Base-by-base conservation (phyloP, 2,888 invertebrate genomes). In the Lochmaea capreae region DNA sequence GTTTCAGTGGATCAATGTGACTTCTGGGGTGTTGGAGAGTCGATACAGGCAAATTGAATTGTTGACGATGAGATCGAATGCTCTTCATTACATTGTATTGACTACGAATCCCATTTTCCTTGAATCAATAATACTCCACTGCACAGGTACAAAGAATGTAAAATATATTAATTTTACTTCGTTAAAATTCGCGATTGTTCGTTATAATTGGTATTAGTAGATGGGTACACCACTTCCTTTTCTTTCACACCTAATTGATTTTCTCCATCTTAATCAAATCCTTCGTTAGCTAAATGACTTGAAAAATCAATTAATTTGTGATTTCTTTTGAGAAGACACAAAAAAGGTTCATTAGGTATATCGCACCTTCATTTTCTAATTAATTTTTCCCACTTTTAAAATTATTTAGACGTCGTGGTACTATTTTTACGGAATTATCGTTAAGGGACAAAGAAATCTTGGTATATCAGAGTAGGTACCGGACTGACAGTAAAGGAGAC, bases 1-100 rank as follows among this genome's bases (percentile, higher is more conserved):
- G 54, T 67, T 72, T 67, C 63, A 58, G 22, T 33, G 43, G 67
- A 58, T 67, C 67, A 67, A 67, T 67, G 67, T 43, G 14, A 59
- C 59, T 67, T 67, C 67, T 46, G 67, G 43, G 22, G 67, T 67
- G 43, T 43, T 58, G 18, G 67, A 59, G 16, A 16, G 59, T 16
- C 26, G 59, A 67, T 46, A 59, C 46, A 67, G 18, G 22, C 59
- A 46, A 67, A 67, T 67, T 67, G 67, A 67, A 67, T 59, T 58
- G 67, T 67, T 67, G 67, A 43, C 67, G 46, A 22, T 33, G 12
- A 49, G 33, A 65, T 33, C 52, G 65, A 54, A 26, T 18, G 39
- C 26, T n/a, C 39, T 52, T 52, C 42, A 26, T 22, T 46, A 12
- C 49, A 5, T n/a, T 49, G n/a, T 52, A 52, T 52, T 52, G 6